Conservation (phyloP, 92 coral and sea anemone species). For the Nematostella vectensis region DNA sequence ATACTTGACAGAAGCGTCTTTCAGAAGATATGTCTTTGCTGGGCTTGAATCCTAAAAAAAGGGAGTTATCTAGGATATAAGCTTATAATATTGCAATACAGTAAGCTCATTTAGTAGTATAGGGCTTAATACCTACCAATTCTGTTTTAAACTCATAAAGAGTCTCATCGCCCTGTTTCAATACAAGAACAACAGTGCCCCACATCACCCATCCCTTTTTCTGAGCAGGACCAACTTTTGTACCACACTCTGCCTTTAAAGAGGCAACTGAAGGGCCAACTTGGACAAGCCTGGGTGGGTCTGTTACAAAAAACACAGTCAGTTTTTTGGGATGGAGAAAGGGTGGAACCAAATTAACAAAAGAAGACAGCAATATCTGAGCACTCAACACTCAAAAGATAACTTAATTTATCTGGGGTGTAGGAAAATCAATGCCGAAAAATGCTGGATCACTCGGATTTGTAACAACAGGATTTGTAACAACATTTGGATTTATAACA, state of each 20-base stretch:
- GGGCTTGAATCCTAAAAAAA: conserved; percentile 61
- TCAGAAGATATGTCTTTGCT: conserved; percentile 54
- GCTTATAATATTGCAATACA: neutral
- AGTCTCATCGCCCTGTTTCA: conserved; percentile 58
- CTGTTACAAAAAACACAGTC: conserved; percentile 32
- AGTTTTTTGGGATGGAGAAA: neutral
- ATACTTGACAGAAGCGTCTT: conserved; percentile 56
- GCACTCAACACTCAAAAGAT: neutral
- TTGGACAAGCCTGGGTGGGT: conserved; percentile 53
- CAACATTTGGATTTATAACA: too few relatives aligned
- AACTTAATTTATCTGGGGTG: too few relatives aligned
- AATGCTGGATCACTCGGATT: too few relatives aligned
- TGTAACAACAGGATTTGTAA: too few relatives aligned
- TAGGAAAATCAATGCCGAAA: too few relatives aligned
- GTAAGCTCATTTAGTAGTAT: too few relatives aligned
- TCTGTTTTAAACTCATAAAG: conserved; percentile 88
- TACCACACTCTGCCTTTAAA: conserved; percentile 68
- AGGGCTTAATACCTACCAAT: conserved; percentile 45
- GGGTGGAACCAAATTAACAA: neutral
- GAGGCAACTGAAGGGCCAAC: conserved; percentile 83
- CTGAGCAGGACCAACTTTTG: conserved; percentile 57
- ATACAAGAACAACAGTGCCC: conserved; percentile 44
- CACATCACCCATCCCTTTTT: conserved; percentile 58
- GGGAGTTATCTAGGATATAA: neutral
- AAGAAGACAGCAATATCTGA: neutral